Base-by-base conservation (phyloP, 2,113 vertebrate genomes). In the Rhinolophus ferrumequinum region DNA sequence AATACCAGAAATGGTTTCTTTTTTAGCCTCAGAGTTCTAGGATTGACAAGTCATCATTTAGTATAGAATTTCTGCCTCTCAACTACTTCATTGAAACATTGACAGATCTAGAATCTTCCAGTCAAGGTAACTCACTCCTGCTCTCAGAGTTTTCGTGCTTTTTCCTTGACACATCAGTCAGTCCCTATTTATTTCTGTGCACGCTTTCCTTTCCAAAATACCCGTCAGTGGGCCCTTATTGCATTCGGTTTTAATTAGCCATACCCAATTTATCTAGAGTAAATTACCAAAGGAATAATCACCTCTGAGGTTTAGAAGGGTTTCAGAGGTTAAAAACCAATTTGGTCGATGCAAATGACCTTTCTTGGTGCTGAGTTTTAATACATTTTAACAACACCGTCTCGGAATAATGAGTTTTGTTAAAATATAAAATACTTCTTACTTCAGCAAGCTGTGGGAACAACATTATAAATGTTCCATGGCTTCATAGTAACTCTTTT, bases 41-140 rank as follows among this genome's bases (percentile, higher is more conserved):
- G 73, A 98, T 97, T 93, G 98, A 99, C 90, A 99, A 98, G 89
- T 92, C 97, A 0, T 87, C 98, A 0, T 97, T 98, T 94, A 98
- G 94, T 38, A 89, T 98, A 0, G 99, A 99, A 77, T 99, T 99
- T 98, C 98, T 99, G 96, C 99, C 99, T 88, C 99, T 99, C 35
- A 99, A 98, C 97, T 99, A 99, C 98, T 98, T 99, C 96, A 97
- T 98, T 88, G 98, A 98, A 94, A 98, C 98, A 80, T 98, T 99
- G 95, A 98, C 98, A 88, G 98, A 99, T 89, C 97, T 99, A 81
- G 99, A 99, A 93, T 89, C 96, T 7, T 92, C 96, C 24, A 97
- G 95, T 93, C 98, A 98, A 99, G 99, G 99, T 99, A 98, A 97
- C 54, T 67, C 28, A 41, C 7, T 52, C 67, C 16, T 75, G 33